Percentiles rank a stretch among this genome's conserved stretches.
These are phyloP conservation scores for Pristionchus pacificus DNA, from an alignment of 1,140 invertebrate genomes.

Conservation along the genomic window DNA sequence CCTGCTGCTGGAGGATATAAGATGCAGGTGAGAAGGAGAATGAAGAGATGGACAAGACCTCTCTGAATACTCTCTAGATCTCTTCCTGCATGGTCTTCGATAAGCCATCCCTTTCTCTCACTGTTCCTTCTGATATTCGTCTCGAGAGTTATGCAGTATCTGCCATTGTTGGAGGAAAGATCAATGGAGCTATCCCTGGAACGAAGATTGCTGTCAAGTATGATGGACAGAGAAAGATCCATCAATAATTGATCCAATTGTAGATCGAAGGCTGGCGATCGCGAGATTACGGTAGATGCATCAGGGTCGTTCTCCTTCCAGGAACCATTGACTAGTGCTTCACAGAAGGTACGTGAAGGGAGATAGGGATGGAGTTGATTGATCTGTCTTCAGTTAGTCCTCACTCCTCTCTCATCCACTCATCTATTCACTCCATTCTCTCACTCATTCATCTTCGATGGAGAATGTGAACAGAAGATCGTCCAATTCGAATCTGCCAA, in stretches of 20 bases:
- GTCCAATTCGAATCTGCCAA: conserved; percentile 18
- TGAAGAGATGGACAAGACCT: background rate
- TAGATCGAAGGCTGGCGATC: conserved; percentile 12
- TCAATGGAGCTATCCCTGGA: conserved; percentile 8
- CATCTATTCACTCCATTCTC: conserved; percentile 5
- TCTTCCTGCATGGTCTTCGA: conserved; percentile 29
- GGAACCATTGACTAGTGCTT: conserved; percentile 16
- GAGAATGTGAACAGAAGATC: conserved; percentile 20
- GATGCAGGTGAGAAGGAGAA: background rate
- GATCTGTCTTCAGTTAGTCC: background rate
- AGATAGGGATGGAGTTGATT: background rate
- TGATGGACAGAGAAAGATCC: background rate
- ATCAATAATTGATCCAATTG: background rate
- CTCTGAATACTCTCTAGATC: conserved; percentile 4
- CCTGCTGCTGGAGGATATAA: conserved; percentile 20
- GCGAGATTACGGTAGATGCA: conserved; percentile 21
- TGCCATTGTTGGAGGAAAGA: conserved; percentile 17
- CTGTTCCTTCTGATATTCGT: conserved; percentile 35
- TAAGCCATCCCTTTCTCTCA: conserved; percentile 10
- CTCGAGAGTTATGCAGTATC: conserved; percentile 13
- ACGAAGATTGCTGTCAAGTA: conserved; percentile 20
- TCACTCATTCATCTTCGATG: conserved; percentile 7
- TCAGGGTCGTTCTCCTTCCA: conserved; percentile 22
- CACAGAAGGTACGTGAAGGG: background rate
- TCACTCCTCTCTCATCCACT: background rate